A percentile compares a stretch with the other conserved stretches of the same genome.
phyloP scores from a whole-genome alignment of 2,113 vertebrate species.

The Paratilapia polleni region DNA sequence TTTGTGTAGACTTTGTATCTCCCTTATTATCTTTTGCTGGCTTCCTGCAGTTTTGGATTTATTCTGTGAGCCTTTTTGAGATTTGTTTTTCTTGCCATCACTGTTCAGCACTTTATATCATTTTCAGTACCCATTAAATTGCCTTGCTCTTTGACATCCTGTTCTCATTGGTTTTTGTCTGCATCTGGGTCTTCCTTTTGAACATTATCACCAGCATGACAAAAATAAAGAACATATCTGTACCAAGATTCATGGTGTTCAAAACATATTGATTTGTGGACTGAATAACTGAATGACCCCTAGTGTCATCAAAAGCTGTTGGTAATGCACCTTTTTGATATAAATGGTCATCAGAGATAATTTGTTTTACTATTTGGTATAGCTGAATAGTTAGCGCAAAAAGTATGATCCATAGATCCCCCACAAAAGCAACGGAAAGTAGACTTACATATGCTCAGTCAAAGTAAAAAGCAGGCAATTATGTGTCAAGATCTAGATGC shows the following conservation, averaged over 20 bases:
- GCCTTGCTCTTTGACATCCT: neutral
- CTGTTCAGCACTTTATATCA: no score
- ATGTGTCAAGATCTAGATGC: neutral
- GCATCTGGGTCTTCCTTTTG: neutral
- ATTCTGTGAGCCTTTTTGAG: neutral
- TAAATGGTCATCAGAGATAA: neutral
- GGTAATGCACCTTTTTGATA: neutral
- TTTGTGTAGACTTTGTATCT: neutral
- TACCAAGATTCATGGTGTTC: neutral
- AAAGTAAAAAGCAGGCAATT: neutral
- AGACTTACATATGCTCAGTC: neutral
- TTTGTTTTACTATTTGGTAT: neutral
- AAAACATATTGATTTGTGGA: neutral
- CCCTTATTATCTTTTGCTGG: neutral
- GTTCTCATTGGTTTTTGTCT: neutral
- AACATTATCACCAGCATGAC: neutral
- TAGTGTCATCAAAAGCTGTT: neutral
- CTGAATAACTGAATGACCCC: neutral
- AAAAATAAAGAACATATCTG: neutral
- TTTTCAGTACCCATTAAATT: neutral
- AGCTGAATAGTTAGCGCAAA: no score
- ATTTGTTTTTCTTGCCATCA: neutral
- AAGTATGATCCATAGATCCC: no score
- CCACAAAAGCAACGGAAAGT: neutral
- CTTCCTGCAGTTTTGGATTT: neutral